Conservation (phyloP, 2,888 invertebrate species). For the Carterocephalus palaemon region DNA sequence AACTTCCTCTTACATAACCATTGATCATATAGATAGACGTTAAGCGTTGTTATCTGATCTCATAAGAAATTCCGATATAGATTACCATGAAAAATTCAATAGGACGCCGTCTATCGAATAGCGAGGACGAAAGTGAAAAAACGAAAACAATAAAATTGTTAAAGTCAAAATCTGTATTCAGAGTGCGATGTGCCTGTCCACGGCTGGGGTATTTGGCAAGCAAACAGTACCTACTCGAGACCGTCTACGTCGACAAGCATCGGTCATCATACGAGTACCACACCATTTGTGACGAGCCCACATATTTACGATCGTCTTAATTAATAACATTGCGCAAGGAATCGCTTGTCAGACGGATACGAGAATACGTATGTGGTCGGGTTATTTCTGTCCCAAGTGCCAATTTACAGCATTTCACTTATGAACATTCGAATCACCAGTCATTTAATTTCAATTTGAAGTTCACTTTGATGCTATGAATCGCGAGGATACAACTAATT, state of each 20-base stretch:
- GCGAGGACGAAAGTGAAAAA: slow-evolving; percentile 64
- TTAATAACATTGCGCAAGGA: slow-evolving; percentile 56
- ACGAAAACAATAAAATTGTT: slow-evolving; percentile 67
- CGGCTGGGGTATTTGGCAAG: slow-evolving; percentile 73
- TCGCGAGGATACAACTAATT: slow-evolving; percentile 41
- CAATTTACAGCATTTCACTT: slow-evolving; percentile 41
- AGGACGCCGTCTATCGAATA: slow-evolving; percentile 50
- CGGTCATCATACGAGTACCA: slow-evolving; percentile 37
- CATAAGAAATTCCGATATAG: slow-evolving; percentile 61
- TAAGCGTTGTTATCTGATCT: slow-evolving; percentile 51
- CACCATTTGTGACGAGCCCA: slow-evolving; percentile 44
- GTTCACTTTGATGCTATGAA: slow-evolving; percentile 43
- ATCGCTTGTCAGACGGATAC: slow-evolving; percentile 37
- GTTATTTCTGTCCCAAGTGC: slow-evolving; percentile 40
- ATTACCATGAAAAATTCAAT: slow-evolving; percentile 72
- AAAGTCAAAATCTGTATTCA: slow-evolving; percentile 65
- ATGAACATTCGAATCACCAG: slow-evolving; percentile 42
- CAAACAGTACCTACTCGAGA: slow-evolving; percentile 49
- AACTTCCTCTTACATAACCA: slow-evolving; percentile 62
- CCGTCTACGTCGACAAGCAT: slow-evolving; percentile 27
- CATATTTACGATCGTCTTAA: slow-evolving; percentile 53
- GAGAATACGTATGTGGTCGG: slow-evolving; percentile 32
- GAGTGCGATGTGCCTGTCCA: slow-evolving; percentile 57
- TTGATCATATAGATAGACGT: slow-evolving; percentile 58
- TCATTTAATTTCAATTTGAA: slow-evolving; percentile 47